These are phyloP conservation scores for Drosophila algonquin DNA, from an alignment of 2,888 invertebrate species.

Conservation along the genomic window DNA sequence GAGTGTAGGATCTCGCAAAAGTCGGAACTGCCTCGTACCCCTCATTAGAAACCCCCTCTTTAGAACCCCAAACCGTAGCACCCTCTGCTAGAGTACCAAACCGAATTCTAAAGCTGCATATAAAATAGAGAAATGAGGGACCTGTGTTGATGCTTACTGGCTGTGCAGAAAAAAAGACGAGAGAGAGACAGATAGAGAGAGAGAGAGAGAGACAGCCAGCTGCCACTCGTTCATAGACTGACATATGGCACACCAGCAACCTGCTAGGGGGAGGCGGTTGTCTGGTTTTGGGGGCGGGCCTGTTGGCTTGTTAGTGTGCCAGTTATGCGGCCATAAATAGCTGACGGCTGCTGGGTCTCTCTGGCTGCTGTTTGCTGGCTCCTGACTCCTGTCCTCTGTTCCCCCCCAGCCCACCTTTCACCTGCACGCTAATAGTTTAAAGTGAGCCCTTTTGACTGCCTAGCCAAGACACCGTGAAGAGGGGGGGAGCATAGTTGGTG, in stretches of 20 bases:
- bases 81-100: constrained; percentile 6
- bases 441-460: constrained; percentile 66
- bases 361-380: constrained; percentile 3
- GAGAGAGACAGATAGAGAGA: neutral
- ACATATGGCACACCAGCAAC: constrained; percentile 57
- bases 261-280: neutral
- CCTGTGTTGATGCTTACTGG: constrained; percentile 26
- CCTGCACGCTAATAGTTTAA: constrained; percentile 67
- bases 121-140: constrained; percentile 35
- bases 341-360: constrained; percentile 45
- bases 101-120: constrained; percentile 34
- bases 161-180: neutral
- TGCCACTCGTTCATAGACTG: constrained; percentile 64
- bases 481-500: neutral
- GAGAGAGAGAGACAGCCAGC: constrained; percentile 31
- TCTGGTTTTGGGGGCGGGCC: neutral
- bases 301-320: constrained; percentile 60
- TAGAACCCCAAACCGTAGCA: constrained; percentile 1
- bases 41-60: neutral
- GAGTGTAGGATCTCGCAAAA: neutral
- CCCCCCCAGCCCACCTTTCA: constrained; percentile 9
- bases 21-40: neutral
- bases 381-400: neutral
- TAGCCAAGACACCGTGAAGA: constrained; percentile 9
- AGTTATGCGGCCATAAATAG: constrained; percentile 74